These are phyloP conservation scores for Grapholita molesta DNA, from an alignment of 1,140 invertebrate species.

Conservation along the genomic window DNA sequence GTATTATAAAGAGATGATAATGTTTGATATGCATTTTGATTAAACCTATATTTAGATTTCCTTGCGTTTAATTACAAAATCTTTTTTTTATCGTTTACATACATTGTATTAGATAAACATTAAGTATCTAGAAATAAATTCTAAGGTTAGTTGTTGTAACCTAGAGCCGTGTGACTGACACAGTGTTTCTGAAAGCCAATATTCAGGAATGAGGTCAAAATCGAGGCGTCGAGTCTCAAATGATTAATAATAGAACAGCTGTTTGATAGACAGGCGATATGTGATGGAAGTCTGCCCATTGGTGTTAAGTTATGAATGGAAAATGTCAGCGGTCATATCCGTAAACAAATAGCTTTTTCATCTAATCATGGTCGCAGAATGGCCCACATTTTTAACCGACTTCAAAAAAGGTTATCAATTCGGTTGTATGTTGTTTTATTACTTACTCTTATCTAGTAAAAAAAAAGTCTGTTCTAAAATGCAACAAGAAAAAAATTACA, in stretches of 20 bases:
- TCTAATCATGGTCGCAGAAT: not conserved
- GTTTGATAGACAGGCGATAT: not conserved
- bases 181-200: conserved; percentile 35
- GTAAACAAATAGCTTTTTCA: not conserved
- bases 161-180: conserved; percentile 37
- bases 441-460: too few species aligned
- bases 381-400: not conserved
- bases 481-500: too few species aligned
- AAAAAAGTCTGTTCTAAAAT: too few species aligned
- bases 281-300: not conserved
- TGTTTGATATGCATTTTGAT: not conserved
- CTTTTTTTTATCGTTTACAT: not conserved
- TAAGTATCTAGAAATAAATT: conserved; percentile 10
- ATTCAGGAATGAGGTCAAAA: conserved; percentile 29
- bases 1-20: too few species aligned
- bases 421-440: too few species aligned
- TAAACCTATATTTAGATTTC: not conserved
- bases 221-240: conserved; percentile 18
- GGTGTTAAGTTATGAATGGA: conserved; percentile 17
- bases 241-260: not conserved
- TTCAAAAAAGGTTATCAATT: too few species aligned
- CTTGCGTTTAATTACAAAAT: not conserved
- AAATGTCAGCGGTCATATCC: not conserved
- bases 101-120: not conserved
- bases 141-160: conserved; percentile 26